Percentiles rank a stretch among this genome's conserved stretches.
Conservation (phyloP, 2,797 vertebrate species). For the Pantherophis alleghaniensis region DNA sequence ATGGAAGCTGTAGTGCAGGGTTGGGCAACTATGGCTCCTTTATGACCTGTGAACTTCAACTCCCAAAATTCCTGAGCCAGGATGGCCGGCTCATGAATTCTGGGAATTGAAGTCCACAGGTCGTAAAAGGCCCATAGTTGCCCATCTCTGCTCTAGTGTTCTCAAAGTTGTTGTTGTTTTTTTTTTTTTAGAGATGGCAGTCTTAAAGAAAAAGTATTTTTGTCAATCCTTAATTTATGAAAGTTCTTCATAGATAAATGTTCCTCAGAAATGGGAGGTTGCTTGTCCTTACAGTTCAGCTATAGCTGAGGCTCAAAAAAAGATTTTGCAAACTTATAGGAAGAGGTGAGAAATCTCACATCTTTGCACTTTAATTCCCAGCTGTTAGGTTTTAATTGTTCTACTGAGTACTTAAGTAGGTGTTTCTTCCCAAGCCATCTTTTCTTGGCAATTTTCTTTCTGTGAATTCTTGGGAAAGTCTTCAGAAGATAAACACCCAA, state of each 20-base stretch:
- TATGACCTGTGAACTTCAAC: too few species aligned
- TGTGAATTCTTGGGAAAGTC: slow-evolving; percentile 28
- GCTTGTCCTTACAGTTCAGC: slow-evolving; percentile 22
- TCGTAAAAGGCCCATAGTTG: background rate
- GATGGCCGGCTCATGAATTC: too few species aligned
- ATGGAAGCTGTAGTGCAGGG: background rate
- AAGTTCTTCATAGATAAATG: background rate
- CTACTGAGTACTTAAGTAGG: slow-evolving; percentile 23
- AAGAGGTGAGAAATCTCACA: slow-evolving; percentile 2
- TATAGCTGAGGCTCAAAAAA: slow-evolving; percentile 15
- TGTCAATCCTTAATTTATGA: background rate
- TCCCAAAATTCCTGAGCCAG: too few species aligned
- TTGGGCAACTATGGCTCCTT: too few species aligned
- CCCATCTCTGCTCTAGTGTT: background rate
- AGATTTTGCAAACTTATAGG: slow-evolving; percentile 5
- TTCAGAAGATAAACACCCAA: slow-evolving; percentile 49
- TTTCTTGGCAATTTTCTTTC: slow-evolving; percentile 20
- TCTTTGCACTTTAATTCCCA: slow-evolving; percentile 11
- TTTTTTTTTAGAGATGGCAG: too few species aligned
- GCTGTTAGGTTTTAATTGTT: slow-evolving; percentile 30
- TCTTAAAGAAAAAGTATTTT: background rate
- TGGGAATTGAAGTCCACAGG: too few species aligned
- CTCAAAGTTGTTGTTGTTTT: background rate
- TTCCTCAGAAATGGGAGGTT: slow-evolving; percentile 23
- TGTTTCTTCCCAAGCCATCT: slow-evolving; percentile 44